A percentile compares a stretch with the other conserved stretches of the same genome.
phyloP scores from a whole-genome alignment of 2,113 vertebrate genomes.

The Ctenomys sociabilis region DNA sequence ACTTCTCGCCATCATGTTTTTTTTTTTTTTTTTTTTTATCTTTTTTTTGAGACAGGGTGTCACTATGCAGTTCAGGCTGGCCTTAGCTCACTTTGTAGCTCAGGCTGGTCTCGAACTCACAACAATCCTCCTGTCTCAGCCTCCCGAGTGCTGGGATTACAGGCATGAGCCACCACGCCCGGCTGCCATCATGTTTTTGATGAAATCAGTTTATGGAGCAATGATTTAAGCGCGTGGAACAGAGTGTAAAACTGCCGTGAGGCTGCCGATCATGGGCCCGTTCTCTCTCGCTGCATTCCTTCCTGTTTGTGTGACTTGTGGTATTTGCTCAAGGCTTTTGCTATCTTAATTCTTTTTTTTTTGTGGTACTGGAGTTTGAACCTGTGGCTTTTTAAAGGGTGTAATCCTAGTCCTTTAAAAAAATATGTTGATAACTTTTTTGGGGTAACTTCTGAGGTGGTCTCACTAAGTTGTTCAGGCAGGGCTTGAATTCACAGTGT shows the following conservation, averaged over 20 bases:
- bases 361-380: neutral
- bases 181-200: neutral
- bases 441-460: neutral
- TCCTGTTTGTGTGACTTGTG: neutral
- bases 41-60: too few species aligned
- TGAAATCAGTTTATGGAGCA: neutral
- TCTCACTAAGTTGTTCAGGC: neutral
- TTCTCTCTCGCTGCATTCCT: neutral
- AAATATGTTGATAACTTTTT: neutral
- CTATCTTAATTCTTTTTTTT: neutral
- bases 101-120: too few species aligned
- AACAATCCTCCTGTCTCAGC: too few species aligned
- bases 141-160: too few species aligned
- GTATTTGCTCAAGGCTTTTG: neutral
- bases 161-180: too few species aligned
- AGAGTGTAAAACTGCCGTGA: neutral
- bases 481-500: neutral
- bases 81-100: too few species aligned
- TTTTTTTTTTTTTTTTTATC: too few species aligned
- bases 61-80: too few species aligned
- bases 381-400: neutral
- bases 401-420: neutral
- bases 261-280: neutral
- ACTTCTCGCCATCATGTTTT: neutral
- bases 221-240: neutral